Evolutionary conservation across 37 sponge, comb jelly and placozoan genomes (phyloP), one percentile per base, ranked within the genome.

Genomic region (Ephydatia muelleri): DNA sequence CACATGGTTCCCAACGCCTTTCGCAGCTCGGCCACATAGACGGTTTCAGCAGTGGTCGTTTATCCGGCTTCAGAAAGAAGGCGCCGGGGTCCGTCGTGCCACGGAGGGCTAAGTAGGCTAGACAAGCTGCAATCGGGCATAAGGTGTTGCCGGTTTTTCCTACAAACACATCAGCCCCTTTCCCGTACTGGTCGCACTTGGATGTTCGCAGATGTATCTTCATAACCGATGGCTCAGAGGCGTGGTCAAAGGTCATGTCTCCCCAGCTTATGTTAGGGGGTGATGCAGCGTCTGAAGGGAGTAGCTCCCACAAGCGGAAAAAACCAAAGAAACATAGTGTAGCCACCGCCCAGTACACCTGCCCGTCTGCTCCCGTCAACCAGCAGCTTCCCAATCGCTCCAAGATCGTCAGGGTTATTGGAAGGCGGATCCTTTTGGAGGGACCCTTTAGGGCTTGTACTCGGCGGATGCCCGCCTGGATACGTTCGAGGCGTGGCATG

Each of bases 281-380:
- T 27, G 75, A 39, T 49, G 48, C 81, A 28, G 82, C 39, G 28
- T 66, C 30, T 12, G 11, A 22, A 29, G 82, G 43, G 30, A 82
- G 77, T 12, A 87, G 35, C 49, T 87, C 88, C 6, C 82, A 77
- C 25, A 49, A 32, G 0, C 77, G 88, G 38, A 87, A 82, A 67
- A 87, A 87, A 13, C 88, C 88, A 69, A 87, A 87, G 71, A 87
- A 87, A 37, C 82, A 75, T 35, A 76, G 40, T 3, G 31, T n/a
- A 64, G 88, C 88, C 39, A 70, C 77, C 11, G 88, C 82, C 88
- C 88, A 87, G 22, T 79, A 65, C 49, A 87, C 29, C 69, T 34
- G n/a, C 2, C 16, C 76, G 36, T 81, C 88, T 13, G 68, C 31
- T 6, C 49, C 14, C 14, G 36, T 21, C 25, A 72, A 47, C 74